Evolutionary conservation across 1,140 invertebrate genomes (phyloP).

Genomic region (Ostrea edulis): DNA sequence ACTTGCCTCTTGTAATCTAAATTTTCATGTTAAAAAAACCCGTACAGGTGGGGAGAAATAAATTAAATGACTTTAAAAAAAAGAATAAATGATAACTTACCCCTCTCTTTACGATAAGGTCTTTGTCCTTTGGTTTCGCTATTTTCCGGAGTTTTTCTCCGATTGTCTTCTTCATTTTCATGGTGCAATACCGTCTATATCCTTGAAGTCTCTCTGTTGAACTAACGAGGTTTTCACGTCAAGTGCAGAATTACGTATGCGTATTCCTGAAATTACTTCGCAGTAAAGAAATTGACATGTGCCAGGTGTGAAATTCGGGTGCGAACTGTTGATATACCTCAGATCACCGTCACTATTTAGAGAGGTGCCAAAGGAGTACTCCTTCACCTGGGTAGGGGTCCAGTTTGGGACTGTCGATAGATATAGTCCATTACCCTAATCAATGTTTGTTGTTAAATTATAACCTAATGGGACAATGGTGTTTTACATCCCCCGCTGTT

Average conservation of each 20-base stretch:
- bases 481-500: not conserved
- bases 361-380: constrained; percentile 25
- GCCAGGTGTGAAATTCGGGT: constrained; percentile 27
- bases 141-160: constrained; percentile 13
- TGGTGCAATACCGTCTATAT: not conserved
- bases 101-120: not conserved
- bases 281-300: not conserved
- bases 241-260: not conserved
- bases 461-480: constrained; percentile 9
- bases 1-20: too few relatives aligned
- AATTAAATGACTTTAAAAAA: too few relatives aligned
- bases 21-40: too few relatives aligned
- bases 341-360: constrained; percentile 5
- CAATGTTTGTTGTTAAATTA: not conserved
- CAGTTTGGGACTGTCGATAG: not conserved
- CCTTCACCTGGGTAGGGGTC: not conserved
- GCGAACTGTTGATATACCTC: not conserved
- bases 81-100: not conserved
- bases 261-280: not conserved
- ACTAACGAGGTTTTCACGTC: not conserved
- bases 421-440: not conserved
- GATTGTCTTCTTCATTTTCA: constrained; percentile 7
- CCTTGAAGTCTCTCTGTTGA: not conserved
- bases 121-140: not conserved
- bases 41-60: too few relatives aligned